These are phyloP conservation scores for Myotis davidii DNA, from an alignment of 2,113 vertebrate species.

Conservation along the genomic window DNA sequence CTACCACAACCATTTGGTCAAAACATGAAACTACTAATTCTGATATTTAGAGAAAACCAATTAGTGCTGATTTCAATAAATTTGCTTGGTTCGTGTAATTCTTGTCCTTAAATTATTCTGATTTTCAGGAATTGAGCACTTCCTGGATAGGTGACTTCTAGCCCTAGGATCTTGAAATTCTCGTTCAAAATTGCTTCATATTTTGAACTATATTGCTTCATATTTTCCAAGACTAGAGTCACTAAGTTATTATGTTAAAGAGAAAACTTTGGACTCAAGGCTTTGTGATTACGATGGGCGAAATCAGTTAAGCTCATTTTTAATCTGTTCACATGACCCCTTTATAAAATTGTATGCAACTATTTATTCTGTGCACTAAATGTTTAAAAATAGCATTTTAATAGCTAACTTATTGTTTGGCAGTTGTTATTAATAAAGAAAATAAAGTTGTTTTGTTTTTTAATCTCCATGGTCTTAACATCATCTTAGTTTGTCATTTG, in stretches of 20 bases:
- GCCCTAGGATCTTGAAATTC: neutral
- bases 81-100: neutral
- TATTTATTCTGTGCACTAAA: neutral
- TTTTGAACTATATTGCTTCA: neutral
- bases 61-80: neutral
- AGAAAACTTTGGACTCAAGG: neutral
- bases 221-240: neutral
- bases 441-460: neutral
- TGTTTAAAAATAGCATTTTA: constrained; percentile 10
- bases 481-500: neutral
- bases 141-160: neutral
- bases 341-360: neutral
- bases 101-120: neutral
- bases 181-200: neutral
- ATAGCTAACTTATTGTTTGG: neutral
- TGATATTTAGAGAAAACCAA: neutral
- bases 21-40: neutral
- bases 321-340: neutral
- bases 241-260: neutral
- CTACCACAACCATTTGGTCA: neutral
- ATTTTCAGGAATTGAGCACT: neutral
- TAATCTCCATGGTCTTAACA: neutral
- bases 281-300: neutral
- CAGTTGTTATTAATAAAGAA: constrained; percentile 28
- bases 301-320: neutral